Evolutionary conservation across 2,113 vertebrate genomes (phyloP), one percentile per base, ranked within the genome.

Genomic region (Rhodinocichla rosea): DNA sequence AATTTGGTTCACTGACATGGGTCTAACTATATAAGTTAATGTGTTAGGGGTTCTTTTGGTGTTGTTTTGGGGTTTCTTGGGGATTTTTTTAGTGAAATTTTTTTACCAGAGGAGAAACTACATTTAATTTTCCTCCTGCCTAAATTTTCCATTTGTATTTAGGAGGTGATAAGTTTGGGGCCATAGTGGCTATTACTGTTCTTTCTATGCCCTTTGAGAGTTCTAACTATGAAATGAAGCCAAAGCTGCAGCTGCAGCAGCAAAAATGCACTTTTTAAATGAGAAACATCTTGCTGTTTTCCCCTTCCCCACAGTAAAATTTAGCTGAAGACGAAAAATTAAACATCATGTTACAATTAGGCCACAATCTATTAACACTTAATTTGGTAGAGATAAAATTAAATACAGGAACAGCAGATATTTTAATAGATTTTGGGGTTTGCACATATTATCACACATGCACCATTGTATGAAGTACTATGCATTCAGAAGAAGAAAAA

Each of bases 231-330:
- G 92, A 89, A 89, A 90, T 17, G 65, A 92, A 95, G 92, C 92
- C 96, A 96, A 90, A 82, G 62, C 88, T 96, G 96, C 95, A 97
- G 95, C 92, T 97, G 96, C 81, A 92, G 84, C 55, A 90, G 92
- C 28, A 92, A 94, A 81, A 67, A 84, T 75, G 32, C n/a, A 70
- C 86, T 90, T 94, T 53, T 84, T 27, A 3, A 95, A 96, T 84
- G 76, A 95, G 62, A 94, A 96, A 95, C 92, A 96, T 94, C 83
- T 96, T 96, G 86, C 45, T 93, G 40, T 71, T 94, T 87, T 89
- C 27, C 40, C 52, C 42, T 93, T 94, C 76, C 28, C n/a, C 21
- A 11, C 64, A 60, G 59, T 75, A 92, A 93, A 92, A 86, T 73
- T 70, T n/a, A 71, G 68, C 22, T 28, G 59, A 65, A 74, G 49